Evolutionary conservation across 2,797 vertebrate genomes (phyloP), one percentile per base, ranked within the genome.

Genomic region (Sebastes iracundus): DNA sequence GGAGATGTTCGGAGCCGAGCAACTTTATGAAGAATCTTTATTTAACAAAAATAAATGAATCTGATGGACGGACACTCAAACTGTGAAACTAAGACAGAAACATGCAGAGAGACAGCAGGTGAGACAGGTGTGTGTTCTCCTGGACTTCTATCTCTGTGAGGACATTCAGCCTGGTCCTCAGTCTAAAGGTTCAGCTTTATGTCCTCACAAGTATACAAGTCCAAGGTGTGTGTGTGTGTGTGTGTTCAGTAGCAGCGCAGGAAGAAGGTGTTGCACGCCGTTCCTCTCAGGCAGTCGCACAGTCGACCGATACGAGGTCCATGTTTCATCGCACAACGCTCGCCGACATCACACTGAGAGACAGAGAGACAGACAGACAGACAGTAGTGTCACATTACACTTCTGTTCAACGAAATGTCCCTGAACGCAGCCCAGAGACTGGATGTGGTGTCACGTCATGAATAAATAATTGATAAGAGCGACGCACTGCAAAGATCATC

Each of bases 221-320:
- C 33, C 16, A 25, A 59, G 62, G 7, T 55, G 38, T 52, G 61
- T 46, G 25, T 46, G 69, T 63, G 79, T 42, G 63, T 68, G 79
- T 35, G 59, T 20, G 66, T 62, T 96, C 87, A 96, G 93, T 97
- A 97, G 92, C 96, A 97, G 84, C 96, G 95, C 88, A 97, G 91
- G 90, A 97, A 96, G 93, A 97, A 97, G 65, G 94, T 95, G 89
- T 96, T 97, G 87, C 96, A 97, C 18, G 96, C 95, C 0, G 96
- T 94, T 74, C 96, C 96, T 83, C 96, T 90, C 86, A 96, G 94
- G 64, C 96, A 97, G 89, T 97, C 96, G 22, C 96, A 97, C 69
- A 97, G 93, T 6, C 96, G 93, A 3, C 96, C 96, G 11, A 97
- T 96, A n/a, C 96, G 94, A 16, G 96, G 96, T 2, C 96, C 96